Conservation (phyloP, 2,888 invertebrate genomes). For the Aelia acuminata region DNA sequence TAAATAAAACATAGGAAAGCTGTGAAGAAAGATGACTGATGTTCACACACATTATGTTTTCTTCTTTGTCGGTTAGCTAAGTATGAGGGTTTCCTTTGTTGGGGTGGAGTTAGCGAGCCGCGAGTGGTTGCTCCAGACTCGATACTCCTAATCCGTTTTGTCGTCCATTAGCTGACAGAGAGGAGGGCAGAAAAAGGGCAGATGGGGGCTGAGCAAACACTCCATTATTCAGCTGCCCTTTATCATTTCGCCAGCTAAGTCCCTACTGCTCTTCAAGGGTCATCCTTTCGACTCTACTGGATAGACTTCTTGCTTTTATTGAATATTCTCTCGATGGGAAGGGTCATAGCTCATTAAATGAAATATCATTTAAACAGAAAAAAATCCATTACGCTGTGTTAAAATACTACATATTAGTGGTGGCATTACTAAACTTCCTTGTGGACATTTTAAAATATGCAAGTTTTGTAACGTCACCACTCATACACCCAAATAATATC, state of each 20-base stretch:
- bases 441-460: no score
- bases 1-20: no score
- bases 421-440: no score
- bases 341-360: no score
- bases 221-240: conserved; percentile 25
- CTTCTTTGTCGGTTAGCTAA: not conserved
- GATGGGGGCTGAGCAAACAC: conserved; percentile 4
- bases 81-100: not conserved
- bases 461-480: no score
- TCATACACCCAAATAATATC: no score
- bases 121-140: not conserved
- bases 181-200: conserved; percentile 26
- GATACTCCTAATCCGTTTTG: conserved; percentile 19
- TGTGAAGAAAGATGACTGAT: no score
- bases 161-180: conserved; percentile 31
- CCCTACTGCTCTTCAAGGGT: not conserved
- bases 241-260: conserved; percentile 1
- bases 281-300: not conserved
- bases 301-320: not conserved
- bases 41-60: not conserved
- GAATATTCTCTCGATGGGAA: no score
- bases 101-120: not conserved
- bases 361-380: no score
- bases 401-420: no score
- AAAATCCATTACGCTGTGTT: no score